phyloP scores from a whole-genome alignment of 2,888 invertebrate species.

The Villa cingulata region DNA sequence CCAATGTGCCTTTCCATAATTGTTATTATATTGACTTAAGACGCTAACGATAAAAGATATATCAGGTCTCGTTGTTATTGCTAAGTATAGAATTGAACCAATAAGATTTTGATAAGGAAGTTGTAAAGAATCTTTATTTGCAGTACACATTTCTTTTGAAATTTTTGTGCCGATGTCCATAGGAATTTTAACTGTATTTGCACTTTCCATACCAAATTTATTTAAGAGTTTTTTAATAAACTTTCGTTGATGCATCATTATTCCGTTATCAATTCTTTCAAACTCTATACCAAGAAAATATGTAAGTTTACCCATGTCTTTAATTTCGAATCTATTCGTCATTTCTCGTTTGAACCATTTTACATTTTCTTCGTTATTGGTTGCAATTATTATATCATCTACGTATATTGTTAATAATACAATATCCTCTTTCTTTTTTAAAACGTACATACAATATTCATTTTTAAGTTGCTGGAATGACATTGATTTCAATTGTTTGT shows the following conservation, averaged over 20 bases:
- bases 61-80: conserved; percentile 13
- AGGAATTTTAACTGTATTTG: background rate
- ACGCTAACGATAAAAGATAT: conserved; percentile 11
- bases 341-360: background rate
- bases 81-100: conserved; percentile 14
- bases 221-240: background rate
- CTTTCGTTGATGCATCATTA: background rate
- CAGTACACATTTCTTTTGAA: background rate
- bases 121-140: background rate
- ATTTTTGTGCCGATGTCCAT: background rate
- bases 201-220: background rate
- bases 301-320: background rate
- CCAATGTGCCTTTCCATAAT: conserved; percentile 14
- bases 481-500: background rate
- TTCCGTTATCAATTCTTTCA: background rate
- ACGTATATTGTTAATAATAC: background rate
- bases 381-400: background rate
- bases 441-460: too few species aligned
- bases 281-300: background rate
- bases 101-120: conserved; percentile 12
- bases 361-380: background rate
- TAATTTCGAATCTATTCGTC: background rate
- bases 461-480: too few species aligned
- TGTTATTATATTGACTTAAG: conserved; percentile 14
- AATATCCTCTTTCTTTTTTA: too few species aligned